phyloP scores from a whole-genome alignment of 2,113 vertebrate genomes.

The Pyxicephalus adspersus region DNA sequence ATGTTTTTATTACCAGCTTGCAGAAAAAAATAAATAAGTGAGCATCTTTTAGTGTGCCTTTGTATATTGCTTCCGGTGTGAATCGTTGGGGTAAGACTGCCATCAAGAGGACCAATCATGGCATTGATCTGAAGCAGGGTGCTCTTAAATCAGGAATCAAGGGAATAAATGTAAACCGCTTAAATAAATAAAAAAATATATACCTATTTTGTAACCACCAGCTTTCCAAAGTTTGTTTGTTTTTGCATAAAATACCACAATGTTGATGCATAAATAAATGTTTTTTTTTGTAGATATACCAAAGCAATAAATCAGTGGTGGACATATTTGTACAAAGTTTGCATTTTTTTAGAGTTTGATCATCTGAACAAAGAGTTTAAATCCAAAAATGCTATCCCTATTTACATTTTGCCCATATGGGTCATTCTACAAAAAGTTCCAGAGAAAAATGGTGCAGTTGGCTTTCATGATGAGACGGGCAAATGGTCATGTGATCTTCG shows the following conservation, averaged over 20 bases:
- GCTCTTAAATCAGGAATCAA: not conserved
- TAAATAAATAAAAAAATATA: not conserved
- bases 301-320: slow-evolving; percentile 41
- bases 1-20: not conserved
- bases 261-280: slow-evolving; percentile 10
- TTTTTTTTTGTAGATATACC: slow-evolving; percentile 36
- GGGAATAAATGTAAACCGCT: not conserved
- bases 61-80: not conserved
- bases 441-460: too few species aligned
- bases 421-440: too few species aligned
- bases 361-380: too few species aligned
- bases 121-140: slow-evolving; percentile 17
- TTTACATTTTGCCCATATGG: too few species aligned
- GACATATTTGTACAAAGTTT: slow-evolving; percentile 24
- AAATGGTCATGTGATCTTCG: too few species aligned
- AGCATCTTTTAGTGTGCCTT: slow-evolving; percentile 18
- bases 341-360: not conserved
- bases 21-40: not conserved
- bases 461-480: too few species aligned
- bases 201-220: slow-evolving; percentile 7
- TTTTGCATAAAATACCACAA: slow-evolving; percentile 25
- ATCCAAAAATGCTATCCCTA: too few species aligned
- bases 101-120: slow-evolving; percentile 24
- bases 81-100: slow-evolving; percentile 10
- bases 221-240: not conserved